phyloP scores from a whole-genome alignment of 2,888 invertebrate species.

The Lasioglossum calceatum region DNA sequence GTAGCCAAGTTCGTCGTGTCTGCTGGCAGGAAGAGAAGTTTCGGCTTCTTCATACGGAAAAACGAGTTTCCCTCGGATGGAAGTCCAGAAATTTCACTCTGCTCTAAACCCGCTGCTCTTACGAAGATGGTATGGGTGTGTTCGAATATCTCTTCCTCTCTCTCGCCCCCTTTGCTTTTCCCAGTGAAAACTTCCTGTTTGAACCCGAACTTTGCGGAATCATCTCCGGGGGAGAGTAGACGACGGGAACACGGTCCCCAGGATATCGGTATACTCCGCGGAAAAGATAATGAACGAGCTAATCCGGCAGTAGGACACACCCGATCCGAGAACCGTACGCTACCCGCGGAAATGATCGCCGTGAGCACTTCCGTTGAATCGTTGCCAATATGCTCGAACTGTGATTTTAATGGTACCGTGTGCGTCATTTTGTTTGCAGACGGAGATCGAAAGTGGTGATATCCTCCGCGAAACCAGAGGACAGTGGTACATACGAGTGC shows the following conservation, averaged over 20 bases:
- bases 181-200: conserved; percentile 60
- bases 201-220: conserved; percentile 65
- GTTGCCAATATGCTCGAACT: background rate
- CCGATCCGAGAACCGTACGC: conserved; percentile 3
- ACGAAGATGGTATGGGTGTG: conserved; percentile 34
- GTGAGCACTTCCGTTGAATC: background rate
- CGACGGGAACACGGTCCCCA: conserved; percentile 28
- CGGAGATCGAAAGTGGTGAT: conserved; percentile 94
- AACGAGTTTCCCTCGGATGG: conserved; percentile 61
- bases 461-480: conserved; percentile 89
- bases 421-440: conserved; percentile 85
- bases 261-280: conserved; percentile 37
- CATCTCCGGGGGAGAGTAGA: conserved; percentile 51
- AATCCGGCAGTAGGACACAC: conserved; percentile 26
- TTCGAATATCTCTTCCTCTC: background rate
- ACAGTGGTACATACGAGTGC: conserved; percentile 93
- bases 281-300: conserved; percentile 61
- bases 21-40: conserved; percentile 37
- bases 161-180: conserved; percentile 34
- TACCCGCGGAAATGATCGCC: background rate
- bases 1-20: conserved; percentile 49
- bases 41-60: conserved; percentile 62
- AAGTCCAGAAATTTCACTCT: conserved; percentile 67
- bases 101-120: conserved; percentile 55
- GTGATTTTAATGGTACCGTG: conserved; percentile 15